Conservation (phyloP, 1,140 invertebrate species). For the Whitmania pigra region DNA sequence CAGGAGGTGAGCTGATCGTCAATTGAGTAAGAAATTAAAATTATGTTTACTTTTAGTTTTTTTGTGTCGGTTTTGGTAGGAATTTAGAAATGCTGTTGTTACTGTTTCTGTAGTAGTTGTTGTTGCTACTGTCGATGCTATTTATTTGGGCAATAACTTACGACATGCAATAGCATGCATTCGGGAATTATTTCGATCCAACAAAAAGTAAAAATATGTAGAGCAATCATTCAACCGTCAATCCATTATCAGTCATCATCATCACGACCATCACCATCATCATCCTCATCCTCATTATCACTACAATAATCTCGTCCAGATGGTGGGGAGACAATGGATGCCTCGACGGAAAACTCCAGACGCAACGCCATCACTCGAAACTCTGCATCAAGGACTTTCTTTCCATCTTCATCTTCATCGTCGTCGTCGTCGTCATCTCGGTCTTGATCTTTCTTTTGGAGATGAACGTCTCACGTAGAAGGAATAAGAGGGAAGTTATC, state of each 20-base stretch:
- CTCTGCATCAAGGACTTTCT: neutral
- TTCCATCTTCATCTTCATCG: neutral
- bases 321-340: conserved; percentile 12
- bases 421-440: conserved; percentile 1
- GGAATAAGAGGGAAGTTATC: neutral
- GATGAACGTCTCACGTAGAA: neutral
- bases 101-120: too few species aligned
- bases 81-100: too few species aligned
- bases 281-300: neutral
- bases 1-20: neutral
- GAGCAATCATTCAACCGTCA: too few species aligned
- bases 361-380: neutral
- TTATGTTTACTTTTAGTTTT: neutral
- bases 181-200: too few species aligned
- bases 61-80: too few species aligned
- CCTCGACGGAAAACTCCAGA: conserved; percentile 2
- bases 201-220: too few species aligned
- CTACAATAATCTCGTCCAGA: neutral
- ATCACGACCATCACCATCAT: neutral
- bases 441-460: neutral
- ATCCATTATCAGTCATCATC: too few species aligned
- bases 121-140: too few species aligned
- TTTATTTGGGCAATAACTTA: too few species aligned
- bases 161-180: too few species aligned
- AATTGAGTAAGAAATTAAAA: neutral